phyloP scores from a whole-genome alignment of 1,140 invertebrate species.

The Thaumetopoea pityocampa region DNA sequence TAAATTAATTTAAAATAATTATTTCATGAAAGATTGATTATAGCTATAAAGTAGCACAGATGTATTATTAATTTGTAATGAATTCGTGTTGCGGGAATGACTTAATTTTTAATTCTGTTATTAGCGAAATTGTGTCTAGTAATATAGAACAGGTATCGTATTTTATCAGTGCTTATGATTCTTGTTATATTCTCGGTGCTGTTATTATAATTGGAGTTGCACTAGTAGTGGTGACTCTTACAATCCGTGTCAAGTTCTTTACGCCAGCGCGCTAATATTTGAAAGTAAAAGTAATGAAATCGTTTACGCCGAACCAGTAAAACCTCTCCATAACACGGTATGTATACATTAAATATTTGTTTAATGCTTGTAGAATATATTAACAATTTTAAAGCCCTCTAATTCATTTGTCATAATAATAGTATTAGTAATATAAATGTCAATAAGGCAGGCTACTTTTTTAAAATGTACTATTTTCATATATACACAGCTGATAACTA shows the following conservation, averaged over 20 bases:
- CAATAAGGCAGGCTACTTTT: too few species aligned
- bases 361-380: too few species aligned
- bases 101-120: conserved; percentile 50
- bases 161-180: conserved; percentile 41
- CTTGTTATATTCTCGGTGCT: conserved; percentile 31
- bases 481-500: too few species aligned
- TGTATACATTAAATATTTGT: conserved; percentile 17
- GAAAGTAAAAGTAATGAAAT: conserved; percentile 63
- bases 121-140: conserved; percentile 50
- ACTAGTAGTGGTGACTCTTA: conserved; percentile 27
- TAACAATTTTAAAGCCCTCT: too few species aligned
- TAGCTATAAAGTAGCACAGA: too few species aligned
- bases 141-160: conserved; percentile 49
- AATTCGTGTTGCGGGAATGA: conserved; percentile 67
- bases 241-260: conserved; percentile 23
- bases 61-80: conserved; percentile 64
- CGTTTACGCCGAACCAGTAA: conserved; percentile 26
- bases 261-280: conserved; percentile 20
- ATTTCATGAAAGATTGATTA: too few species aligned
- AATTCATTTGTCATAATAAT: too few species aligned
- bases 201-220: conserved; percentile 29
- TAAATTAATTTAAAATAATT: too few species aligned
- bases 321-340: conserved; percentile 26
- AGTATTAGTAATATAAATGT: too few species aligned
- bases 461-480: too few species aligned